Evolutionary conservation across 1,140 invertebrate species (phyloP).

Genomic region (Plectrocnemia conspersa): DNA sequence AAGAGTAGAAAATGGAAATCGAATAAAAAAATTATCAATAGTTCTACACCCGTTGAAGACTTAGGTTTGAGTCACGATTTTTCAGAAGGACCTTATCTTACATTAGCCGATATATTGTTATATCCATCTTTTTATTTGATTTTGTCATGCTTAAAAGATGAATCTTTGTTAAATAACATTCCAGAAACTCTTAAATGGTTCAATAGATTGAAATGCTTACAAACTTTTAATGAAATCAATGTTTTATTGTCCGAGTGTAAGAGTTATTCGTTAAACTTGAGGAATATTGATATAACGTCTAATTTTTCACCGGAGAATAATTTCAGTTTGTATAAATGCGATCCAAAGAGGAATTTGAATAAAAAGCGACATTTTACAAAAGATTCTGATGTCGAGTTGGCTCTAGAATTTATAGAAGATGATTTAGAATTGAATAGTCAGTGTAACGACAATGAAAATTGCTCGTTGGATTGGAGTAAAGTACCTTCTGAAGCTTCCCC

Average conservation of each 20-base stretch:
- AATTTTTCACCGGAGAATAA: constrained; percentile 45
- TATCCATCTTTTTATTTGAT: constrained; percentile 67
- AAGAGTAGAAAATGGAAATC: constrained; percentile 52
- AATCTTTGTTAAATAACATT: constrained; percentile 51
- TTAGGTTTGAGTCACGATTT: constrained; percentile 64
- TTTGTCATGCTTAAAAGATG: constrained; percentile 50
- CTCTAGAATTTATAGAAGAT: constrained; percentile 46
- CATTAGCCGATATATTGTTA: constrained; percentile 79
- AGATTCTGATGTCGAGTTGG: constrained; percentile 67
- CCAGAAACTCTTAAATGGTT: constrained; percentile 69
- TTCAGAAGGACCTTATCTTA: constrained; percentile 78
- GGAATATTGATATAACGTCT: not conserved
- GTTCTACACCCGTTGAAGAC: constrained; percentile 49
- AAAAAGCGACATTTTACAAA: constrained; percentile 68
- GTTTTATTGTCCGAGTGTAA: constrained; percentile 27
- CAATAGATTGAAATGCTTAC: constrained; percentile 45
- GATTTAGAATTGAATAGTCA: constrained; percentile 43
- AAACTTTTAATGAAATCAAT: constrained; percentile 39
- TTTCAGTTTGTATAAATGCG: constrained; percentile 73
- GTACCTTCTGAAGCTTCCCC: constrained; percentile 73
- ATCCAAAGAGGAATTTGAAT: constrained; percentile 70
- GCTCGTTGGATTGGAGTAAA: constrained; percentile 55
- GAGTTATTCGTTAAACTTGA: not conserved
- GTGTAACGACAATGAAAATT: constrained; percentile 29
- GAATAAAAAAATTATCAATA: constrained; percentile 40